Conservation (phyloP, 2,113 vertebrate species). For the Entomyzon cyanotis region DNA sequence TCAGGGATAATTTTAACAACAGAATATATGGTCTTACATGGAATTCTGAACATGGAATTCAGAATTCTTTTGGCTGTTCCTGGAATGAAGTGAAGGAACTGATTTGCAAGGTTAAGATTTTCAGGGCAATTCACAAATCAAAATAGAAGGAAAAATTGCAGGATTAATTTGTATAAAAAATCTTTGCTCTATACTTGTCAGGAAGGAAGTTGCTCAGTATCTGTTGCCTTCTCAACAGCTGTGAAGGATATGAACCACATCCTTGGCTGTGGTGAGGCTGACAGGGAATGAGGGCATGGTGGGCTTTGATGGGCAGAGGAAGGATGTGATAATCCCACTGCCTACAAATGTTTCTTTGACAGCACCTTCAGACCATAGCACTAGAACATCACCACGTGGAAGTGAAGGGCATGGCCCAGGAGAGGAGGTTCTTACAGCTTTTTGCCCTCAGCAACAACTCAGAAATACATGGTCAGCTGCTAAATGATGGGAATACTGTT, state of each 20-base stretch:
- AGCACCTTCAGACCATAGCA: not conserved
- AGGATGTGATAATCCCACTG: not conserved
- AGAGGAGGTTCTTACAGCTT: not conserved
- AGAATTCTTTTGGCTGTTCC: not conserved
- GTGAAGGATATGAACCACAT: not conserved
- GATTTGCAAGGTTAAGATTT: not conserved
- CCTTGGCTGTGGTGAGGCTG: not conserved
- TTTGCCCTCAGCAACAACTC: not conserved
- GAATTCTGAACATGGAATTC: not conserved
- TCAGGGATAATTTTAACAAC: not conserved
- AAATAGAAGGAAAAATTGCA: not conserved
- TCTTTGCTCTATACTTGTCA: not conserved
- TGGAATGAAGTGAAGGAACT: not conserved
- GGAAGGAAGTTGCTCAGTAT: not conserved
- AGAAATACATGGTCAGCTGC: not conserved
- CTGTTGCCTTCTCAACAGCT: not conserved
- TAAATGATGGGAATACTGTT: not conserved
- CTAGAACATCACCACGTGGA: not conserved
- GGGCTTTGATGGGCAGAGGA: not conserved
- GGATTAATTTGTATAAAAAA: not conserved
- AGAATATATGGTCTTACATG: not conserved
- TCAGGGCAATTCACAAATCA: not conserved
- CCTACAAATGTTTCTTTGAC: not conserved
- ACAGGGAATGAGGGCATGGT: rapidly evolving
- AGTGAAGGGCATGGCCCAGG: not conserved